Evolutionary conservation across 1,140 invertebrate genomes (phyloP), one percentile per base, ranked within the genome.

Genomic region (Periplaneta americana): DNA sequence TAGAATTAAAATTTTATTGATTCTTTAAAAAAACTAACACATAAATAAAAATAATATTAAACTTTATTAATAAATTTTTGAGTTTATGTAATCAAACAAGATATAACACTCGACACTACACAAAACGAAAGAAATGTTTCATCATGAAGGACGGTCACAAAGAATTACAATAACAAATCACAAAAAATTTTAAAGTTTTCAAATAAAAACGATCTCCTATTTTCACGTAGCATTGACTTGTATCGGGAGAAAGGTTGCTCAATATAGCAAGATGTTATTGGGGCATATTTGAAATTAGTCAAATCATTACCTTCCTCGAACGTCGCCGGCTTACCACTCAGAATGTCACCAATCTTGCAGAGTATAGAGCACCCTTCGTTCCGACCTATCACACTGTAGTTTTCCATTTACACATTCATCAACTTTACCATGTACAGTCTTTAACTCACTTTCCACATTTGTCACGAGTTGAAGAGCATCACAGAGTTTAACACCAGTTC

Each of bases 221-320:
- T 74, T 74, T 74, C 74, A 74, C 74, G 74, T 31, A 74, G 9
- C 74, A 74, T 74, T n/a, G 74, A 10, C n/a, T n/a, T n/a, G n/a
- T n/a, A n/a, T n/a, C n/a, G n/a, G n/a, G n/a, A n/a, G n/a, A n/a
- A n/a, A n/a, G n/a, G n/a, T n/a, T n/a, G n/a, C n/a, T n/a, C n/a
- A n/a, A n/a, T n/a, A n/a, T n/a, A n/a, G n/a, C n/a, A 74, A 31
- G n/a, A 74, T 74, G 74, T 74, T 13, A 74, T 74, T 10, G 74
- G 74, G n/a, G 74, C 74, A 74, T 10, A n/a, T 74, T 74, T 74
- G 74, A 74, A 74, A 74, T 74, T 28, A 74, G 74, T 74, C 74
- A 74, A 74, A 74, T 74, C 74, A 74, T 74, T 74, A 74, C 74
- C 74, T 74, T 74, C 74, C 10, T 74, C 22, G 74, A 74, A 74